phyloP scores from a whole-genome alignment of 2,113 vertebrate genomes.

The Bos taurus region ARS-UCD2.0 NC_037334.1:9126501-9127000 shows the following conservation, averaged over 20 bases:
- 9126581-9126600: no score
- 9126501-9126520: no score
- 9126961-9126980: not conserved
- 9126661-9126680: no score
- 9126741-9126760: not conserved
- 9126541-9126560: no score
- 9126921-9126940: not conserved
- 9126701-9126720: no score
- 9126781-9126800: not conserved
- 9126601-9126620: no score
- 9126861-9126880: not conserved
- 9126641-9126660: no score
- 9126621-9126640: no score
- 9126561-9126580: no score
- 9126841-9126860: not conserved
- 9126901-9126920: not conserved
- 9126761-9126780: not conserved
- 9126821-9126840: not conserved
- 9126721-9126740: not conserved
- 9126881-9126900: not conserved
- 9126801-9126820: not conserved
- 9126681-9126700: no score
- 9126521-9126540: no score
- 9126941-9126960: not conserved
- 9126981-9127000: not conserved